Base-by-base conservation (phyloP, 2,888 invertebrate genomes). In the Seira ritae region DNA sequence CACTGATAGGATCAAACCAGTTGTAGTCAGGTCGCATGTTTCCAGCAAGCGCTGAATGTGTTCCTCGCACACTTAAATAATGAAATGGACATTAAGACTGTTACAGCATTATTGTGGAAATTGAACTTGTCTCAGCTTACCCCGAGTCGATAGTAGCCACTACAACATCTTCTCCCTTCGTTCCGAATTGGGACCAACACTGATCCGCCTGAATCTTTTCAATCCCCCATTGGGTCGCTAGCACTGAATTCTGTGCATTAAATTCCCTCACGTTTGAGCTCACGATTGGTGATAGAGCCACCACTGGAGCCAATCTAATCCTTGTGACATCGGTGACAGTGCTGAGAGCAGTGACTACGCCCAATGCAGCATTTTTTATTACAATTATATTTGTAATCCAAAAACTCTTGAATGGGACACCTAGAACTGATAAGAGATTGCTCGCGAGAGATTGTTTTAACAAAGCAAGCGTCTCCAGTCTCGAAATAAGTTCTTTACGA, bases 101-200 rank as follows among this genome's bases (percentile, higher is more conserved):
- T n/a, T n/a, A n/a, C n/a, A n/a, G n/a, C n/a, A n/a, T n/a, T n/a
- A n/a, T n/a, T n/a, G n/a, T n/a, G n/a, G n/a, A n/a, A n/a, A n/a
- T n/a, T n/a, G n/a, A n/a, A n/a, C n/a, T n/a, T n/a, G n/a, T n/a
- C n/a, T n/a, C n/a, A n/a, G n/a, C 31, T 31, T 31, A 74, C 74
- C 77, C 77, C 0, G 69, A 69, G 23, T 77, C 77, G 22, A 77
- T 77, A n/a, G 69, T 77, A 1, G 77, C 69, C 0, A 77, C 77
- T 0, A 77, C 62, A 15, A 70, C 77, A 1, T 62, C 70, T 12
- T 77, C n/a, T 22, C 77, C 77, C 1, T 0, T 60, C 1, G 22
- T 62, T 1, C 22, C 42, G 22, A 22, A 62, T 8, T 24, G 4
- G 2, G 20, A 2, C 77, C 77, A 77, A 17, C 60, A 69, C 31